Evolutionary conservation across 1,140 invertebrate genomes (phyloP).

Genomic region (Mercenaria mercenaria): DNA sequence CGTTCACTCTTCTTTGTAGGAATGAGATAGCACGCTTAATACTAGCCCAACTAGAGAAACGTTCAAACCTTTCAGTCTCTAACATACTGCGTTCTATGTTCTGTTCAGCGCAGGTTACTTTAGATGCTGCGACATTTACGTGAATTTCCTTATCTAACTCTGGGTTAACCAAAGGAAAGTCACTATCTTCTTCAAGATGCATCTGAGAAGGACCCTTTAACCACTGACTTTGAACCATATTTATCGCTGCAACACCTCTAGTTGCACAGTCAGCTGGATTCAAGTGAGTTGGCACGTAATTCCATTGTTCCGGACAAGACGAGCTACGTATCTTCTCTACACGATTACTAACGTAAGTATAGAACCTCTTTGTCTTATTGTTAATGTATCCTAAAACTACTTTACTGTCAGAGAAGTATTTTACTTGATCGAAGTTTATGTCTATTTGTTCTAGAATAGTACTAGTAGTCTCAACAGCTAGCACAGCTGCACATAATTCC

Average conservation of each 20-base stretch:
- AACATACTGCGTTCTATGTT: background rate
- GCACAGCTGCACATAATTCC: constrained; percentile 29
- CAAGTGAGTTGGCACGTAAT: background rate
- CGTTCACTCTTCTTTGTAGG: background rate
- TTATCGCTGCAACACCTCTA: background rate
- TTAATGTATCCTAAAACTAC: constrained; percentile 47
- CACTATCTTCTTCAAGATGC: background rate
- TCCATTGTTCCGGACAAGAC: constrained; percentile 34
- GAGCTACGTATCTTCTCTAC: constrained; percentile 6
- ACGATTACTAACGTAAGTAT: constrained; percentile 38
- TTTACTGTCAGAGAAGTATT: constrained; percentile 26
- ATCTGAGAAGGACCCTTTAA: background rate
- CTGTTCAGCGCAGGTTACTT: background rate
- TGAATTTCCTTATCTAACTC: background rate
- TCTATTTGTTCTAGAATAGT: background rate
- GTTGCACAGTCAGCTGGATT: constrained; percentile 34
- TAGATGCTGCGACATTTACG: too few relatives aligned
- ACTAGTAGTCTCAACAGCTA: background rate
- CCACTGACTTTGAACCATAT: background rate
- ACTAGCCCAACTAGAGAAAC: background rate
- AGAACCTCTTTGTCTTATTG: constrained; percentile 42
- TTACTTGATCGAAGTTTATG: background rate
- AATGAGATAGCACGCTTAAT: background rate
- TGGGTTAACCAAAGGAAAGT: background rate
- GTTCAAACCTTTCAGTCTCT: background rate